Evolutionary conservation across 2,888 invertebrate genomes (phyloP), one percentile per base, ranked within the genome.

Genomic region (Dermolepida albohirtum): DNA sequence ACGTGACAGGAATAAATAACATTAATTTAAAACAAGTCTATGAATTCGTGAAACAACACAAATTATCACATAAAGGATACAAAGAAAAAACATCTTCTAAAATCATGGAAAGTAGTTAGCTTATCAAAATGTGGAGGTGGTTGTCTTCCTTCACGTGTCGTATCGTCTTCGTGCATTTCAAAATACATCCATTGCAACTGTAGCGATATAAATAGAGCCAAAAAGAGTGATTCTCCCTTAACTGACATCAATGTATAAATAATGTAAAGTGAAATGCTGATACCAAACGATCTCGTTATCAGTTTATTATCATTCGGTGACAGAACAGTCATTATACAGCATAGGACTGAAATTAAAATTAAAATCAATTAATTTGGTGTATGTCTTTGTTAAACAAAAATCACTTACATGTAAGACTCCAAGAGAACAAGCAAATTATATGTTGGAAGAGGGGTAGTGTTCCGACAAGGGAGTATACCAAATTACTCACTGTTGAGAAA

Each of bases 21-120:
- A 2, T 22, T 4, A 4, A 22, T 22, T 22, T 22, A 22, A 22
- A 22, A 22, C 4, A 22, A 22, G 22, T 22, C 22, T 22, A n/a
- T n/a, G 22, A 22, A 22, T 22, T 22, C 22, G 22, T 22, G 4
- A 22, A 22, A 22, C 22, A 22, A 22, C 22, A 22, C 22, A 22
- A 22, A 22, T 22, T 4, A 22, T 2, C 4, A 22, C 22, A 66
- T 78, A 86, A 90, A 91, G 90, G 91, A 91, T 92, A 92, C 92
- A 84, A 90, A 90, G 80, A 90, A 89, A 80, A 89, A 90, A 16
- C 90, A 89, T 80, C 89, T 85, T 75, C 89, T 84, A 69, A 91
- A 87, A 80, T 92, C 90, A 73, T 85, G 83, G 47, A 40, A 14
- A 12, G 29, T n/a, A 2, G 43, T 44, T 17, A 10, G 17, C 6